Evolutionary conservation across 1,140 invertebrate genomes (phyloP).

Genomic region (Monomorium pharaonis): DNA sequence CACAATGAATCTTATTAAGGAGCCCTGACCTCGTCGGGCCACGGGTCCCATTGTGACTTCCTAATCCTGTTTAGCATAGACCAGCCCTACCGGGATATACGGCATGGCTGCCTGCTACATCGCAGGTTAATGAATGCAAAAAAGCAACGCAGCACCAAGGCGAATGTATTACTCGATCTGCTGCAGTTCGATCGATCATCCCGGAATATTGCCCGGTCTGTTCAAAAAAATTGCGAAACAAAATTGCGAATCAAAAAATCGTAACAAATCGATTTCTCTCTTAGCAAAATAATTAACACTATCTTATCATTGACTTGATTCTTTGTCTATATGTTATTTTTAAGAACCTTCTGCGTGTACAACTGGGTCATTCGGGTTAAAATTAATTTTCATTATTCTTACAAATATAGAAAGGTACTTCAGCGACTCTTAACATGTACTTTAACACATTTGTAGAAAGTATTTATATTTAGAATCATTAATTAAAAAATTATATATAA

Average conservation of each 20-base stretch:
- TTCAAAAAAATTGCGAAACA: neutral
- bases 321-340: too few species aligned
- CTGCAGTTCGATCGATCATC: conserved; percentile 3
- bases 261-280: neutral
- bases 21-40: conserved; percentile 36
- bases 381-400: too few species aligned
- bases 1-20: conserved; percentile 59
- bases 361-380: too few species aligned
- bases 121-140: conserved; percentile 35
- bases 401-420: too few species aligned
- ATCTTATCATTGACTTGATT: neutral
- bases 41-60: conserved; percentile 39
- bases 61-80: conserved; percentile 61
- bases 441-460: too few species aligned
- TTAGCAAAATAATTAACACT: neutral
- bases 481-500: too few species aligned
- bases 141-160: neutral
- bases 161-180: neutral
- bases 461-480: too few species aligned
- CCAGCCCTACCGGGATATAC: conserved; percentile 8
- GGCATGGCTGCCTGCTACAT: neutral
- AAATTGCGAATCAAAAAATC: neutral
- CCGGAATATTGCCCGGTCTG: neutral
- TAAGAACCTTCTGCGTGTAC: too few species aligned
- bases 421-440: too few species aligned